Evolutionary conservation across 2,797 vertebrate species (phyloP).

Genomic region (Amniataba percoides): DNA sequence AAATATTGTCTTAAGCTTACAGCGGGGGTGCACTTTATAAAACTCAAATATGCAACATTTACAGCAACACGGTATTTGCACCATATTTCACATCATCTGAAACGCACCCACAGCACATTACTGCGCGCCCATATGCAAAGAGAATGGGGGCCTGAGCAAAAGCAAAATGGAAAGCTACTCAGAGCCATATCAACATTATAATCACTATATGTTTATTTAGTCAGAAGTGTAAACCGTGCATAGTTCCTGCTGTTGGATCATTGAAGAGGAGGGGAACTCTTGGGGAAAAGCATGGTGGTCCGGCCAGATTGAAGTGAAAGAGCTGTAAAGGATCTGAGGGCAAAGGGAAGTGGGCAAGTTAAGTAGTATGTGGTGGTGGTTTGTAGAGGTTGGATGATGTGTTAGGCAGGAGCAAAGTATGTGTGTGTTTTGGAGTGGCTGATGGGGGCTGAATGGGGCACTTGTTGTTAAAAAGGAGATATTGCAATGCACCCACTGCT

Average conservation of each 20-base stretch:
- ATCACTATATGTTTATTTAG: constrained; percentile 54
- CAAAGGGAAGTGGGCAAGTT: constrained; percentile 56
- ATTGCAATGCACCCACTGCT: constrained; percentile 34
- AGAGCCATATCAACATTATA: constrained; percentile 37
- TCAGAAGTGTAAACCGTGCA: constrained; percentile 41
- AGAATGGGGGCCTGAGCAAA: constrained; percentile 39
- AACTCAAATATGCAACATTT: not conserved
- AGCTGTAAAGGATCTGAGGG: constrained; percentile 53
- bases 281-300: constrained; percentile 53
- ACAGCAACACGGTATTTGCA: not conserved
- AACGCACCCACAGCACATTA: constrained; percentile 9
- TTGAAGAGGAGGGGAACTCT: constrained; percentile 25
- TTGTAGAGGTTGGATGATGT: constrained; percentile 48
- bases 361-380: constrained; percentile 61
- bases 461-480: constrained; percentile 57
- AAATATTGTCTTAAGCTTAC: not conserved
- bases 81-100: constrained; percentile 18
- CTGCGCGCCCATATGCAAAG: constrained; percentile 18
- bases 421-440: constrained; percentile 64
- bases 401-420: constrained; percentile 40
- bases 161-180: constrained; percentile 23
- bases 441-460: constrained; percentile 62
- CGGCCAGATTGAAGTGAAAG: constrained; percentile 18
- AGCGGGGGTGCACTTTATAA: not conserved
- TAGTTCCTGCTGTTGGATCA: constrained; percentile 45